phyloP scores from a whole-genome alignment of 2,113 vertebrate species.

The Myrmecophaga tridactyla region DNA sequence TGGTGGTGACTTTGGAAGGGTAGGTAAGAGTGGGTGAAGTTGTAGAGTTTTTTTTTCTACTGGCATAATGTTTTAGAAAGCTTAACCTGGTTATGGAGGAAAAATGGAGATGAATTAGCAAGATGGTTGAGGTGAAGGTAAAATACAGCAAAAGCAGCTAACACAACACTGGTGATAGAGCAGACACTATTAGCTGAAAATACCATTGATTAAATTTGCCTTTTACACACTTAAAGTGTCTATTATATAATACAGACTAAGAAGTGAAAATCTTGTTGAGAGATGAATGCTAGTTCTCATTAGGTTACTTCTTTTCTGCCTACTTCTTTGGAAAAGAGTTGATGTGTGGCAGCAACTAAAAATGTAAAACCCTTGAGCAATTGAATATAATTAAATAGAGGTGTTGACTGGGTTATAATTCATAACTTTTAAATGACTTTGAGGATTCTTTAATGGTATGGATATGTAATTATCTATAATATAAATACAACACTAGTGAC shows the following conservation, averaged over 20 bases:
- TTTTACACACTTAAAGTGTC: slow-evolving; percentile 41
- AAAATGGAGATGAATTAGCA: neutral
- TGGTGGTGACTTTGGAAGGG: neutral
- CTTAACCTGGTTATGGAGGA: neutral
- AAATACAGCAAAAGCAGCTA: slow-evolving; percentile 13
- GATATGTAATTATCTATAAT: slow-evolving; percentile 54
- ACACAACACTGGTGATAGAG: neutral
- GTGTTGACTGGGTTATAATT: slow-evolving; percentile 65
- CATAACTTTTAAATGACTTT: slow-evolving; percentile 64
- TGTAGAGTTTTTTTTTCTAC: neutral
- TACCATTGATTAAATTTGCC: slow-evolving; percentile 32
- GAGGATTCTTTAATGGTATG: slow-evolving; percentile 49
- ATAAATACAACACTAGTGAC: slow-evolving; percentile 22
- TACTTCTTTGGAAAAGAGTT: slow-evolving; percentile 53
- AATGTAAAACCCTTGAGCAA: slow-evolving; percentile 58
- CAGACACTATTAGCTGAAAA: slow-evolving; percentile 34
- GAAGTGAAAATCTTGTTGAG: slow-evolving; percentile 38
- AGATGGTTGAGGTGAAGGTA: neutral
- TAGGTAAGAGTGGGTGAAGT: neutral
- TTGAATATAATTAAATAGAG: slow-evolving; percentile 67
- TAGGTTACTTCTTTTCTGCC: slow-evolving; percentile 54
- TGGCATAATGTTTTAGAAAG: neutral
- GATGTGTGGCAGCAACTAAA: slow-evolving; percentile 52
- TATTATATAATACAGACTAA: slow-evolving; percentile 20
- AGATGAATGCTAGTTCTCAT: slow-evolving; percentile 38